Evolutionary conservation across 2,888 invertebrate genomes (phyloP), one percentile per base, ranked within the genome.

Genomic region (Tortricodes alternella): DNA sequence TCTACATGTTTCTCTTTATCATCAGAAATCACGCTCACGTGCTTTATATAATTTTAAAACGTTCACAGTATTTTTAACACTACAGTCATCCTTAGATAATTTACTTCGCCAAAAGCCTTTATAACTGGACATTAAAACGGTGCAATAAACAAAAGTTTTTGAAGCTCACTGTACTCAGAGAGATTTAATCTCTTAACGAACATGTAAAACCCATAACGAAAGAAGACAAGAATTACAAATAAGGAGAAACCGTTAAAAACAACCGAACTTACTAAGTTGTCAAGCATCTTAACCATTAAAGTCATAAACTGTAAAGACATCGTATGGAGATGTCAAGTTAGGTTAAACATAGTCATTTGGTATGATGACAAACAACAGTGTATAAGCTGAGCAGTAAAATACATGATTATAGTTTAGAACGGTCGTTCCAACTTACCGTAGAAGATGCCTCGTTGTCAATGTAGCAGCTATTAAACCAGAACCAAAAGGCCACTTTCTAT

Each of bases 201-300:
- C 46, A 38, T 53, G 27, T 19, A 46, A 53, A 32, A 29, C 37
- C 19, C n/a, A 29, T 38, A 46, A 32, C 29, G n/a, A 53, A 53
- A 37, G 46, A 23, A 9, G 53, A 53, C 32, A 24, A 41, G 46
- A 48, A 53, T 46, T 32, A 46, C 46, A 53, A 53, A 39, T 23
- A 46, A 46, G 24, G 13, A 39, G 23, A 15, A 21, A 39, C 32
- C 15, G 39, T 34, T 23, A 46, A 46, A 32, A 46, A 46, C 32
- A 1, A 29, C 3, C 3, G 9, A 27, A 32, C 27, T 52, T 29
- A 39, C 38, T 52, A 44, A 15, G 27, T 13, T 34, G 39, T 27
- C 27, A 19, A 37, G 27, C 9, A 37, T 13, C 7, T 37, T 21
- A 21, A 37, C 34, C 16, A 8, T 44, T 18, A n/a, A 3, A 13